Evolutionary conservation across 2,888 invertebrate species (phyloP), one percentile per base, ranked within the genome.

Genomic region (Blastobasis adustella): DNA sequence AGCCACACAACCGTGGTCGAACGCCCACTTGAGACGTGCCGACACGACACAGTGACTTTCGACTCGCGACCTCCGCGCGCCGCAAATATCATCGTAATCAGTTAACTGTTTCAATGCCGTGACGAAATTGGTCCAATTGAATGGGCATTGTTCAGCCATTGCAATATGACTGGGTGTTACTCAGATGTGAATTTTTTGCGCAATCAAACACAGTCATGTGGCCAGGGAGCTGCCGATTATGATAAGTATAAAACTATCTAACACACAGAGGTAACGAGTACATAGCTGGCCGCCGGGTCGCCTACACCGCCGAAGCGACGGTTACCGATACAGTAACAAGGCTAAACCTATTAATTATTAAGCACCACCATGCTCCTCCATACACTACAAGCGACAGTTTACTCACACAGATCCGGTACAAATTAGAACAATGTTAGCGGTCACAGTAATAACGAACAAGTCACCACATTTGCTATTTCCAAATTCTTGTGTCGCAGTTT

Each of bases 321-420:
- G 68, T 69, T 70, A 77, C 76, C 76, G 69, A 70, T 72, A 76
- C 68, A 69, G 70, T 67, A 67, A 65, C 67, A 73, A 71, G 62
- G 63, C 81, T 79, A 79, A 63, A 68, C 71, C 68, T 68, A 65
- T 64, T 76, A 67, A 63, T 63, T 63, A 69, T 66, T 61, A 69
- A 74, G 82, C 81, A 76, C 74, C 79, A 73, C 69, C 85, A 86
- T 85, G 85, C 86, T 73, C 75, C 67, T 76, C 78, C 77, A 84
- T 76, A 80, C 72, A 82, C 85, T 86, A 86, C 82, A 86, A 86
- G 86, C 86, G 69, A 70, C 70, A 76, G 71, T 73, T 82, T 83
- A 85, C 81, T 83, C 79, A 85, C 82, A 83, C 78, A 73, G 63
- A 79, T 83, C 80, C 81, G 73, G 76, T 69, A 76, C 65, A 79